phyloP scores from a whole-genome alignment of 2,888 invertebrate genomes.

The Agonopterix heracliana region DNA sequence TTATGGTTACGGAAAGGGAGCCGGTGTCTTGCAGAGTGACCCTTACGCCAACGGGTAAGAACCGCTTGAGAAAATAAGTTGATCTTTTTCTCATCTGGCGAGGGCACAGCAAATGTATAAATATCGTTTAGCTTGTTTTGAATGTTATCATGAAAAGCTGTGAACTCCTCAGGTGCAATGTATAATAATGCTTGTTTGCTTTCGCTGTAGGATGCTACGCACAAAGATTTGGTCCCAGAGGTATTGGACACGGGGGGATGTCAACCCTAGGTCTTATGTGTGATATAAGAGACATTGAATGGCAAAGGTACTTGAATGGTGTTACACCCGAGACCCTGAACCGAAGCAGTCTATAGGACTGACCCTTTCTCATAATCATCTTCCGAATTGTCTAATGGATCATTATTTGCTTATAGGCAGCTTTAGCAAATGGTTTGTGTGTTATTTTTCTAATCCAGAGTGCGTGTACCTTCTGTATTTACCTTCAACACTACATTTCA shows the following conservation, averaged over 20 bases:
- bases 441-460: conserved; percentile 10
- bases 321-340: conserved; percentile 28
- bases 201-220: conserved; percentile 92
- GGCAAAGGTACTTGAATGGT: conserved; percentile 79
- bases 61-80: conserved; percentile 42
- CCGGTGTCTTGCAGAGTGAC: conserved; percentile 94
- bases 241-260: conserved; percentile 94
- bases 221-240: conserved; percentile 95
- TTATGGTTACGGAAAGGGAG: conserved; percentile 98
- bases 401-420: conserved; percentile 55
- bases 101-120: conserved; percentile 45
- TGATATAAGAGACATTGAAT: conserved; percentile 86
- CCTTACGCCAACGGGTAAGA: conserved; percentile 88
- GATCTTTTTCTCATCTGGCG: conserved; percentile 52
- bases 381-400: conserved; percentile 31
- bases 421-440: conserved; percentile 43
- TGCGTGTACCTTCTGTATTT: background rate
- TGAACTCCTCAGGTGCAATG: conserved; percentile 49
- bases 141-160: conserved; percentile 25
- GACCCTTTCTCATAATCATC: conserved; percentile 26
- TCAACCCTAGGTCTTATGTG: conserved; percentile 89
- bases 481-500: conserved; percentile 2
- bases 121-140: background rate
- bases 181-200: conserved; percentile 61
- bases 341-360: conserved; percentile 41